A percentile compares a stretch with the other conserved stretches of the same genome.
These are phyloP conservation scores for Triplophysa bombifrons DNA, from an alignment of 2,797 vertebrate genomes.

Conservation along the genomic window DNA sequence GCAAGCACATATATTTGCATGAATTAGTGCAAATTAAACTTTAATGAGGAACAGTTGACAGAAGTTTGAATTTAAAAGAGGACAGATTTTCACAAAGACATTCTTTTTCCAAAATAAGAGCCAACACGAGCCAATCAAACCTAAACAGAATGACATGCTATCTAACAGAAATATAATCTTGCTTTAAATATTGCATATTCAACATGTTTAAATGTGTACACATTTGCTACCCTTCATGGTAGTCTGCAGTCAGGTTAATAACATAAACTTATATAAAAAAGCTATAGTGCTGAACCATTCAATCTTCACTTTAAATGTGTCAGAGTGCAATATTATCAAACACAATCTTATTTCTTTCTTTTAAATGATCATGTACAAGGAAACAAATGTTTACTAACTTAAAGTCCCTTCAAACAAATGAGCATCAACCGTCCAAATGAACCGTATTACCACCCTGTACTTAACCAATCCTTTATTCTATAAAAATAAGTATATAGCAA, in stretches of 20 bases:
- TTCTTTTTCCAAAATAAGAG: neutral
- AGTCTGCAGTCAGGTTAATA: neutral
- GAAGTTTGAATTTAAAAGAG: neutral
- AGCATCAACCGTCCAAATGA: neutral
- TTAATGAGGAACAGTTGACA: neutral
- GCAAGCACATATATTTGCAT: neutral
- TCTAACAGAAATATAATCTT: too few species aligned
- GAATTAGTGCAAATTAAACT: slow-evolving; percentile 10
- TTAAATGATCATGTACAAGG: neutral
- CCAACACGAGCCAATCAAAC: neutral
- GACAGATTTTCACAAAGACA: neutral
- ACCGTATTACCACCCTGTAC: neutral
- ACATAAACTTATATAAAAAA: neutral
- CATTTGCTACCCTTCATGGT: neutral
- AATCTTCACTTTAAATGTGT: neutral
- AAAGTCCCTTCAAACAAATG: neutral
- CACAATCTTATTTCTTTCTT: neutral
- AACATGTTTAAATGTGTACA: neutral
- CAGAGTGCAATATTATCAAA: neutral
- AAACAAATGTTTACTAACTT: neutral
- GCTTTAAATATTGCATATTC: neutral
- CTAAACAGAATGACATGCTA: neutral
- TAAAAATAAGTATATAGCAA: neutral
- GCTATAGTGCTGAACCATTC: neutral
- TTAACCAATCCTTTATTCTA: neutral